Evolutionary conservation across 1,140 invertebrate species (phyloP), one percentile per base, ranked within the genome.

Genomic region (Diabrotica undecimpunctata): DNA sequence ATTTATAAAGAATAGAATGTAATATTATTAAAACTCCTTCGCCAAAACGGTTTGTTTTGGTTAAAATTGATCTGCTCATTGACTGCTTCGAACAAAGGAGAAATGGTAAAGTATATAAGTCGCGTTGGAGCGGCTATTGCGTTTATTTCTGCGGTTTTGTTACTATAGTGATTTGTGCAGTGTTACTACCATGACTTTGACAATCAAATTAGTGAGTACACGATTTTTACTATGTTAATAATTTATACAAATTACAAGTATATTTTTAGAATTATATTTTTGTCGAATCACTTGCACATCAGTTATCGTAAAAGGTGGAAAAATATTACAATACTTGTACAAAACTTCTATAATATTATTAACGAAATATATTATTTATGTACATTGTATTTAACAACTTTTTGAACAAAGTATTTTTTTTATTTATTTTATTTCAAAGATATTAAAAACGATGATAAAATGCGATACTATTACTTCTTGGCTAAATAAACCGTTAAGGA

Each of bases 41-140:
- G 25, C 25, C 25, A 25, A 25, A 25, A 25, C 4, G 25, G 25
- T 25, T 25, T 25, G 25, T 25, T 25, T 25, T 25, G 25, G 25
- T 25, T 25, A 25, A 6, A 6, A 46, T 46, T 46, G 41, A n/a
- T 46, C n/a, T 46, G 41, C n/a, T 46, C 41, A 46, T 46, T 46
- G 41, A 46, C 41, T 8, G 41, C 8, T 46, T 46, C 41, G 0
- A 46, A 46, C 41, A 25, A 54, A 39, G 58, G 58, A 50, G 58
- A 60, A 60, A 60, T 51, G 58, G 46, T 13, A 60, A 50, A 50
- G 36, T 60, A 60, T 60, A 60, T 60, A 60, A 60, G 46, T 41
- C 10, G 7, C 41, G 10, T 14, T 39, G 39, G 39, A 60, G 50
- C 38, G 10, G 14, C 12, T n/a, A 60, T 6, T 13, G 39, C 39